Evolutionary conservation across 2,888 invertebrate genomes (phyloP).

Genomic region (Anoplius nigerrimus): DNA sequence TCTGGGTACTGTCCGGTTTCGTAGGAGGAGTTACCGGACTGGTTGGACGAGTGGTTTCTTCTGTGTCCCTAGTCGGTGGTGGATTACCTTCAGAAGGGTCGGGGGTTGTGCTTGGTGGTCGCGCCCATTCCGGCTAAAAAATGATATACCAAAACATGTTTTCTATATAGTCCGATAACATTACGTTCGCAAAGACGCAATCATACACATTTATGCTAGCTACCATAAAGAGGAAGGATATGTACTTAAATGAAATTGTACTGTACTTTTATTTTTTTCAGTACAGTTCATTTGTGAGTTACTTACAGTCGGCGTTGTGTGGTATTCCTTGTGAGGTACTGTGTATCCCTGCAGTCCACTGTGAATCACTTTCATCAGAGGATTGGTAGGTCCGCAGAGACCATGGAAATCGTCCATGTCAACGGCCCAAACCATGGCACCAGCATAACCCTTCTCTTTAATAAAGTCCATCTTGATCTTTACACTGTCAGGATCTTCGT

Average conservation of each 20-base stretch:
- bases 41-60: slow-evolving; percentile 53
- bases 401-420: slow-evolving; percentile 95
- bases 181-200: background rate
- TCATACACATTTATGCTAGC: too few species aligned
- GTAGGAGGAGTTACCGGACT: slow-evolving; percentile 14
- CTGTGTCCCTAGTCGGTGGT: slow-evolving; percentile 44
- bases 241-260: too few species aligned
- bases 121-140: slow-evolving; percentile 87
- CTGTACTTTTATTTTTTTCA: background rate
- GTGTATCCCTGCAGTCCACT: slow-evolving; percentile 80
- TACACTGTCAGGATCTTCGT: slow-evolving; percentile 87
- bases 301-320: slow-evolving; percentile 79
- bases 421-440: slow-evolving; percentile 95
- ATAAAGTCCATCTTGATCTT: slow-evolving; percentile 94
- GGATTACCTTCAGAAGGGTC: slow-evolving; percentile 58
- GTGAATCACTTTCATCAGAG: slow-evolving; percentile 84
- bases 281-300: background rate
- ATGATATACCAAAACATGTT: background rate
- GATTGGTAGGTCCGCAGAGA: slow-evolving; percentile 86
- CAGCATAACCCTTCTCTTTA: slow-evolving; percentile 87
- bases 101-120: slow-evolving; percentile 83
- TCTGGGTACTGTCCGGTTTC: slow-evolving; percentile 31
- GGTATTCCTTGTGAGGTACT: slow-evolving; percentile 79
- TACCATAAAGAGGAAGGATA: too few species aligned
- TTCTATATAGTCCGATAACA: background rate